Percentiles rank a stretch among this genome's conserved stretches.
Conservation (phyloP, 1,140 invertebrate species). For the Andricus grossulariae region DNA sequence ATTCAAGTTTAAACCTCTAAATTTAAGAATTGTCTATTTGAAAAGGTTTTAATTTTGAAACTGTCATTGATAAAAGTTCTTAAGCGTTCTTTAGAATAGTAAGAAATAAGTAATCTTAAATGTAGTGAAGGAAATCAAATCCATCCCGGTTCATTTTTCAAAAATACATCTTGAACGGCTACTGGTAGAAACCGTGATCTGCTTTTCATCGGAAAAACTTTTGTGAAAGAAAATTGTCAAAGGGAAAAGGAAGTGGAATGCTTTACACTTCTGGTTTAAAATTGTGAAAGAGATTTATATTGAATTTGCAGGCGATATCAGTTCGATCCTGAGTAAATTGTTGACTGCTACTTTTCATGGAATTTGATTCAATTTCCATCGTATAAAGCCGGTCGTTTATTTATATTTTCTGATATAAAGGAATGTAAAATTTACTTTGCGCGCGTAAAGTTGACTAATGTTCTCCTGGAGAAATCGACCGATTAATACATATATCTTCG, state of each 20-base stretch:
- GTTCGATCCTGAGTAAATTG: constrained; percentile 19
- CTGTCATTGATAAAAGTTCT: too few species aligned
- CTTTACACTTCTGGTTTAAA: background rate
- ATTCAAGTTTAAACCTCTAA: too few species aligned
- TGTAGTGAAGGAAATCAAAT: too few species aligned
- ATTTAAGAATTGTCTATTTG: too few species aligned
- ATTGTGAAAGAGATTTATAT: background rate
- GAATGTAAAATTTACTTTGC: background rate
- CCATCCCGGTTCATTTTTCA: too few species aligned
- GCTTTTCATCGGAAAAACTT: background rate
- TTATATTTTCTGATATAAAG: constrained; percentile 8
- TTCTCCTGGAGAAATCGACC: background rate
- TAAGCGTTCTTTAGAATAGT: too few species aligned
- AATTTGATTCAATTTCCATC: background rate
- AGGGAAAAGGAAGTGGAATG: background rate
- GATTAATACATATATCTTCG: constrained; percentile 16
- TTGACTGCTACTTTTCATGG: background rate
- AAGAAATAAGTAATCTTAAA: too few species aligned
- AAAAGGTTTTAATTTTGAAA: too few species aligned
- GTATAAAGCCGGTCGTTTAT: background rate
- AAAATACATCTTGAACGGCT: background rate
- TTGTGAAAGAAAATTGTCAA: constrained; percentile 8
- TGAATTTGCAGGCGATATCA: constrained; percentile 10
- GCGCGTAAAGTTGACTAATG: background rate
- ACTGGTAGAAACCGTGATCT: background rate